Conservation (phyloP, 1,140 invertebrate genomes). For the Goniozus legneri region DNA sequence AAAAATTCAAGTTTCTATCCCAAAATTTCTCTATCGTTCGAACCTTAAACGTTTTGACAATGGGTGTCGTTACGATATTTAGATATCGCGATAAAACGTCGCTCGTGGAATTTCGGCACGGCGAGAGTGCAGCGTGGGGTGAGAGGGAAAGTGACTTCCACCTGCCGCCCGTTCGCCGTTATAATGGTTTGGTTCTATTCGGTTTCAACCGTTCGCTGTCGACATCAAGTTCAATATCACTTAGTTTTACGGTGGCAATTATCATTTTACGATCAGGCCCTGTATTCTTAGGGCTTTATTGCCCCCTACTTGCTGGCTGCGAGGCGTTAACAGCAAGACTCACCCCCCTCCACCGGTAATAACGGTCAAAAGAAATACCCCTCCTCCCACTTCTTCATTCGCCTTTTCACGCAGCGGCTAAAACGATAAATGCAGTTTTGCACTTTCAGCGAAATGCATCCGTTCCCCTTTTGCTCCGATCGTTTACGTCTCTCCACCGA, state of each 20-base stretch:
- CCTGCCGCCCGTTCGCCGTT: constrained; percentile 18
- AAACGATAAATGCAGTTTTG: constrained; percentile 46
- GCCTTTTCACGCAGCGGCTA: constrained; percentile 6
- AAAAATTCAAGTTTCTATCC: background rate
- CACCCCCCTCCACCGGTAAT: constrained; percentile 39
- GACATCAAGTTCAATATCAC: constrained; percentile 54
- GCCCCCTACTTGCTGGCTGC: constrained; percentile 34
- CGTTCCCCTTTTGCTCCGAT: constrained; percentile 2
- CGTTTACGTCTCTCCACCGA: background rate
- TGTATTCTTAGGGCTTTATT: constrained; percentile 53
- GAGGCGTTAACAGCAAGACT: constrained; percentile 48
- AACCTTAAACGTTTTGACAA: too few species aligned
- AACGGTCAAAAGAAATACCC: constrained; percentile 40
- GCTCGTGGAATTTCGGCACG: background rate
- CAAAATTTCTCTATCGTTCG: background rate
- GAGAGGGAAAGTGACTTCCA: constrained; percentile 27
- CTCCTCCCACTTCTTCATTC: constrained; percentile 30
- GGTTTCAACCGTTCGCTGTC: constrained; percentile 31
- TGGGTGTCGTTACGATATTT: background rate
- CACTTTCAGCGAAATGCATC: constrained; percentile 26
- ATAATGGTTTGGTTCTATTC: constrained; percentile 30
- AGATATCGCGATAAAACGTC: background rate
- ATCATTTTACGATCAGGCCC: constrained; percentile 52
- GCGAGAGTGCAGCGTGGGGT: background rate
- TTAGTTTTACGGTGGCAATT: constrained; percentile 52